phyloP scores from a whole-genome alignment of 2,113 vertebrate species.

The Balaenoptera acutorostrata region DNA sequence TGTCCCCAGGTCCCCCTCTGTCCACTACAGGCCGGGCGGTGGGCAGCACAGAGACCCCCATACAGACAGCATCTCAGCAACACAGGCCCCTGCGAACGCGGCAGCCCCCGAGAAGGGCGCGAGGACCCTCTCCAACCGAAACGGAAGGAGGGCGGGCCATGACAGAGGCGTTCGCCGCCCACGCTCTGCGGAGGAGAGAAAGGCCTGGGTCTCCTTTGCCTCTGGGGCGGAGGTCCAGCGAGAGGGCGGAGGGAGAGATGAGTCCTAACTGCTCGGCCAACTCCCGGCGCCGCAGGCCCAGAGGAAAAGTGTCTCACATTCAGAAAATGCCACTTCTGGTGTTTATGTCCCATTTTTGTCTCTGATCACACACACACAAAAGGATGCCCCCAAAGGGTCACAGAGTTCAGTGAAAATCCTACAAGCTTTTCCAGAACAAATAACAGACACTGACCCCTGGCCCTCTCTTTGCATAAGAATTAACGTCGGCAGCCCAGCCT shows the following conservation, averaged over 20 bases:
- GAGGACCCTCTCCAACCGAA: background rate
- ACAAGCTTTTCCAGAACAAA: slow-evolving; percentile 87
- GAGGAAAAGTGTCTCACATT: slow-evolving; percentile 49
- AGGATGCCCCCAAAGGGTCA: slow-evolving; percentile 81
- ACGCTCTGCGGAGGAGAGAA: fast-evolving
- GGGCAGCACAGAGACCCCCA: background rate
- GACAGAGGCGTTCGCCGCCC: fast-evolving
- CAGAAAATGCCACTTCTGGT: slow-evolving; percentile 59
- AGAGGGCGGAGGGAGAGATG: background rate
- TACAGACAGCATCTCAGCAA: background rate
- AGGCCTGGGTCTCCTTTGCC: background rate
- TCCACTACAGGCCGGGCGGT: background rate
- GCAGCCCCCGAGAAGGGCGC: background rate
- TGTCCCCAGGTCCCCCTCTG: background rate
- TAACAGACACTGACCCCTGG: slow-evolving; percentile 86
- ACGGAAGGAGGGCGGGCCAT: background rate
- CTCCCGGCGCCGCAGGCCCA: background rate
- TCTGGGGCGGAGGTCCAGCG: background rate
- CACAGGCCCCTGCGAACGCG: background rate
- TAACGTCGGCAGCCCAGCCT: slow-evolving; percentile 79
- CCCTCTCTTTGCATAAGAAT: slow-evolving; percentile 89
- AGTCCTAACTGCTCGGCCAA: fast-evolving
- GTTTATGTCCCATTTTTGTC: slow-evolving; percentile 71
- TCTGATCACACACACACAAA: slow-evolving; percentile 58
- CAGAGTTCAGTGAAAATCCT: slow-evolving; percentile 80